Evolutionary conservation across 2,888 invertebrate genomes (phyloP).

Genomic region (Hyposoter didymator): DNA sequence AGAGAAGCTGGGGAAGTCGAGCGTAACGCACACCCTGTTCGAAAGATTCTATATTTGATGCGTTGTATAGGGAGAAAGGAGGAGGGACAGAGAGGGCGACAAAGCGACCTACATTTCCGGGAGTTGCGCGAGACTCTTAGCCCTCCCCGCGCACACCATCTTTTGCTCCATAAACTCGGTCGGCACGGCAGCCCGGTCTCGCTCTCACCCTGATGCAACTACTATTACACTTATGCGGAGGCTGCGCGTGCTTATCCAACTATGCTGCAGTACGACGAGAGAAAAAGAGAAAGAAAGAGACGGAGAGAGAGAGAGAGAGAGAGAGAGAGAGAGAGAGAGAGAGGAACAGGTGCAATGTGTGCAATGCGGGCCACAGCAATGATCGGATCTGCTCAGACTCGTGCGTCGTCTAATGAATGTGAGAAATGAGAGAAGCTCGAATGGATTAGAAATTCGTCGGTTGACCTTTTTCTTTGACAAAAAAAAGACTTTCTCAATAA

Average conservation of each 20-base stretch:
- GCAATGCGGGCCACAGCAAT: constrained; percentile 54
- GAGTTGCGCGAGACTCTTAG: constrained; percentile 62
- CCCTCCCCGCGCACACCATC: constrained; percentile 11
- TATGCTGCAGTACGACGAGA: constrained; percentile 40
- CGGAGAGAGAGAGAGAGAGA: constrained; percentile 45
- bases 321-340: constrained; percentile 47
- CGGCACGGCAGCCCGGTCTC: constrained; percentile 9
- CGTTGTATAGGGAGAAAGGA: constrained; percentile 36
- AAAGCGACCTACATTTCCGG: constrained; percentile 74
- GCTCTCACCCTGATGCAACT: constrained; percentile 61
- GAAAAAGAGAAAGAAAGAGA: constrained; percentile 49
- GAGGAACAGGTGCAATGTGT: constrained; percentile 64
- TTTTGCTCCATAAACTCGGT: constrained; percentile 26
- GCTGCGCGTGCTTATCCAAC: constrained; percentile 46
- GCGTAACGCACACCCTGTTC: constrained; percentile 57
- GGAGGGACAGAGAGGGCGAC: constrained; percentile 61
- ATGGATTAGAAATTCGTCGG: background rate
- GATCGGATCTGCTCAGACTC: background rate
- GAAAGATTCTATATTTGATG: constrained; percentile 71
- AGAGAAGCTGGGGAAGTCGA: constrained; percentile 25
- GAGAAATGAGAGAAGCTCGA: constrained; percentile 13
- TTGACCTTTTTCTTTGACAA: background rate
- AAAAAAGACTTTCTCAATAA: no score
- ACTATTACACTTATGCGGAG: constrained; percentile 56
- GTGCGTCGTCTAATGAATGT: background rate